Evolutionary conservation across 2,797 vertebrate genomes (phyloP), one percentile per base, ranked within the genome.

Genomic region (Petrocephalus schoutedeni): DNA sequence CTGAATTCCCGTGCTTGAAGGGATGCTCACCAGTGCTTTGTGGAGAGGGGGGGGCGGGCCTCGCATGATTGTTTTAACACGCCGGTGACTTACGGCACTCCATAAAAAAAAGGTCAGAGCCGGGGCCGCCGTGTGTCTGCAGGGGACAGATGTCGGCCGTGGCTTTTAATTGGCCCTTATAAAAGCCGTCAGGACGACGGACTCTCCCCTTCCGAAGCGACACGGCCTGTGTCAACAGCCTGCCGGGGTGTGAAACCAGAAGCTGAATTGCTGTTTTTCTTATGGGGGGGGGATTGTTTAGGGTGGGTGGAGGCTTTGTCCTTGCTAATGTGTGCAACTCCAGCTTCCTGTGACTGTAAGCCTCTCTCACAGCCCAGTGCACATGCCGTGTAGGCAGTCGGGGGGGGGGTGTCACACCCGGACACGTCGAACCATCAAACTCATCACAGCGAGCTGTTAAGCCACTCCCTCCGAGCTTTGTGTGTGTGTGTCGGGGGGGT

Each of bases 321-420:
- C n/a, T 87, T 23, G 64, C 41, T 53, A 41, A 61, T 51, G 80
- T 16, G 59, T 8, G 56, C 87, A 21, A 6, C 36, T 80, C n/a
- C 67, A 19, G 7, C 41, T 83, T 56, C 74, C 32, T 21, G 74
- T 28, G 21, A n/a, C 32, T 14, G 74, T 82, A 58, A 82, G 74
- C 74, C 61, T 87, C 59, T 41, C 21, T 87, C n/a, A 51, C 86
- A 64, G 41, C 59, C 59, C 59, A 87, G 59, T 19, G 59, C 49
- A 28, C 49, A 53, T 32, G 64, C 41, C 12, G 8, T 28, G 2
- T n/a, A 7, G 19, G 82, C 12, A 23, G 45, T 8, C 0, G 4
- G 23, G 7, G 61, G 6, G 12, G 71, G 10, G 0, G 4, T n/a
- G n/a, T 83, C 80, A 23, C 8, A 14, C 77, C 45, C 16, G 77